Base-by-base conservation (phyloP, 1,140 invertebrate species). In the Calliphora vicina region DNA sequence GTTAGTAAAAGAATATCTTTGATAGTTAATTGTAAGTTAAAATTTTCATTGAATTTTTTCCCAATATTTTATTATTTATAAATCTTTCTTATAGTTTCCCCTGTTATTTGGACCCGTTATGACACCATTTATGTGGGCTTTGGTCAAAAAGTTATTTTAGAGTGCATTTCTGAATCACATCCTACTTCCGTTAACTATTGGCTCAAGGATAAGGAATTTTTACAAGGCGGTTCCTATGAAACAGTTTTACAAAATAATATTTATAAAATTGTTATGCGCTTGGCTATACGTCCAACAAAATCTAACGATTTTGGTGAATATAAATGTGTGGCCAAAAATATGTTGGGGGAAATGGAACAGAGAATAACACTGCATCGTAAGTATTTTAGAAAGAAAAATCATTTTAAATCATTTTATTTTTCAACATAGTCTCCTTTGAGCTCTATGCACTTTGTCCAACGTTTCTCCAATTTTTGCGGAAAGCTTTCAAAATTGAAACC, bases 1-100 rank as follows among this genome's bases (percentile, higher is more conserved):
- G 94, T 96, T 84, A 95, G 94, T 92, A 96, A 96, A 87, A 91
- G 95, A 82, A 94, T 96, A 78, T 92, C 94, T 86, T 92, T 96
- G 57, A 93, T 94, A 86, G 95, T 96, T 61, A 94, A 96, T 87
- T 96, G 95, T 96, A 91, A 93, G 95, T 95, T 23, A 2, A 4
- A 57, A 61, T 57, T 81, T 72, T n/a, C 10, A 13, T 0, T 17
- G 20, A 20, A 72, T 4, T 72, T 50, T 10, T 81, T n/a, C n/a
- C n/a, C n/a, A 81, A 26, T 13, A 72, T 8, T 80, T 80, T 72
- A 13, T 45, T 4, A 6, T 10, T 45, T 45, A 13, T n/a, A n/a
- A n/a, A n/a, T n/a, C n/a, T n/a, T n/a, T 17, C 82, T 26, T 80
- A 2, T 84, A 93, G 93, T 93, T 91, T 91, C 92, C 5, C 93